Conservation (phyloP, 2,888 invertebrate species). For the Ectemnius cavifrons region DNA sequence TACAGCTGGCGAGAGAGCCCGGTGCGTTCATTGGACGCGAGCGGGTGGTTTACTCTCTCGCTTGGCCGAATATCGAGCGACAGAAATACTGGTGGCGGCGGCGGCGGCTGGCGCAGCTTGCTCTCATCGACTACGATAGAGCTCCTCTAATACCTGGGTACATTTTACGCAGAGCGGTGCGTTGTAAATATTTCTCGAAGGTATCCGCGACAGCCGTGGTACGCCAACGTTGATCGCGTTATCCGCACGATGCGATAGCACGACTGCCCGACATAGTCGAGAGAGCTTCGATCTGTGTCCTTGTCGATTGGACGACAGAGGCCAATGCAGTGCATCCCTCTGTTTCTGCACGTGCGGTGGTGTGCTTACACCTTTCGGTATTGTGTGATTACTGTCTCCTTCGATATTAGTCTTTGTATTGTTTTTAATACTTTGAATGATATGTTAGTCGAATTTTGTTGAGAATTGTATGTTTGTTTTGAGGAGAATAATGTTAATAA, state of each 20-base stretch:
- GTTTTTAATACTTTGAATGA: too few species aligned
- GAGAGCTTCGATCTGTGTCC: slow-evolving; percentile 16
- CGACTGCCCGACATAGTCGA: slow-evolving; percentile 33
- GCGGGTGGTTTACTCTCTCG: too few species aligned
- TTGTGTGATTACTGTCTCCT: slow-evolving; percentile 4
- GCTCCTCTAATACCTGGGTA: background rate
- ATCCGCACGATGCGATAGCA: slow-evolving; percentile 26
- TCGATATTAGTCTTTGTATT: slow-evolving; percentile 4
- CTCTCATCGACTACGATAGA: too few species aligned
- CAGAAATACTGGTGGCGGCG: too few species aligned
- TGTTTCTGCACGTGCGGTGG: slow-evolving; percentile 19
- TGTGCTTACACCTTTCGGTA: slow-evolving; percentile 13
- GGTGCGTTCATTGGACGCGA: too few species aligned
- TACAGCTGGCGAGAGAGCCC: too few species aligned
- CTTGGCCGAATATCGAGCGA: too few species aligned
- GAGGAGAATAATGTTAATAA: too few species aligned
- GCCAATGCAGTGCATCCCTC: slow-evolving; percentile 7
- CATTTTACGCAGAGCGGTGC: background rate
- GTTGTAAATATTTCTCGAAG: slow-evolving; percentile 1
- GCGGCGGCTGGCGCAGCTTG: too few species aligned
- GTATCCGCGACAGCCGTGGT: slow-evolving; percentile 26
- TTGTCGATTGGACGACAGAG: slow-evolving; percentile 7
- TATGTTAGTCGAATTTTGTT: too few species aligned
- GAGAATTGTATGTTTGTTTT: too few species aligned
- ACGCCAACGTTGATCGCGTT: slow-evolving; percentile 19